Evolutionary conservation across 2,888 invertebrate species (phyloP), one percentile per base, ranked within the genome.

Genomic region (Timema cristinae): DNA sequence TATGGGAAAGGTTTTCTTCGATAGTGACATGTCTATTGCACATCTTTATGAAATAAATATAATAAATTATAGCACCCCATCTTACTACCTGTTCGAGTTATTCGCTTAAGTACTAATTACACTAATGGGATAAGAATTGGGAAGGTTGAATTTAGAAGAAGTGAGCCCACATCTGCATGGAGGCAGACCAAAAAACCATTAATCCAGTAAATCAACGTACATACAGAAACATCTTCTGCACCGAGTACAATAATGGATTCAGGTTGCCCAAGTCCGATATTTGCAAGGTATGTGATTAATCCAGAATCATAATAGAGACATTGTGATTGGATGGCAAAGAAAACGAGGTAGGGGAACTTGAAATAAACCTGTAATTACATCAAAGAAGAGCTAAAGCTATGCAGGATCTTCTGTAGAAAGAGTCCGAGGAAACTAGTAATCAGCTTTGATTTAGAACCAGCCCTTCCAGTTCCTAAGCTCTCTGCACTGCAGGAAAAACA

Each of bases 321-420:
- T 59, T 59, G 15, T 32, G n/a, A 59, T 7, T 59, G 59, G 32
- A 59, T 59, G 63, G 32, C 47, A 9, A 63, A 63, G 5, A 63
- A 32, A 63, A 63, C 2, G 4, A 9, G 13, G 32, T 32, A 54
- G 2, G 54, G 4, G 54, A 54, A n/a, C 54, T 54, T 54, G n/a
- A 54, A 54, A 7, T 32, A 61, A 61, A 16, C 32, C 13, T 61
- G 61, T 48, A 61, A 16, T 32, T 61, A 15, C 16, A 61, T 13
- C 61, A 61, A 61, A 61, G 9, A 61, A 61, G 61, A 61, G 61
- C 61, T 61, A 15, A 61, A 61, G 15, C 61, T 47, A 61, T 61
- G 59, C 6, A 61, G 61, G 16, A n/a, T 13, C 2, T 61, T 5
- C 32, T 61, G 61, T 16, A 61, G 32, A 61, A 61, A 61, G 8